Percentiles rank a stretch among this genome's conserved stretches.
These are phyloP conservation scores for Meteorus sp. DNA, from an alignment of 1,140 invertebrate species.

Conservation along the genomic window DNA sequence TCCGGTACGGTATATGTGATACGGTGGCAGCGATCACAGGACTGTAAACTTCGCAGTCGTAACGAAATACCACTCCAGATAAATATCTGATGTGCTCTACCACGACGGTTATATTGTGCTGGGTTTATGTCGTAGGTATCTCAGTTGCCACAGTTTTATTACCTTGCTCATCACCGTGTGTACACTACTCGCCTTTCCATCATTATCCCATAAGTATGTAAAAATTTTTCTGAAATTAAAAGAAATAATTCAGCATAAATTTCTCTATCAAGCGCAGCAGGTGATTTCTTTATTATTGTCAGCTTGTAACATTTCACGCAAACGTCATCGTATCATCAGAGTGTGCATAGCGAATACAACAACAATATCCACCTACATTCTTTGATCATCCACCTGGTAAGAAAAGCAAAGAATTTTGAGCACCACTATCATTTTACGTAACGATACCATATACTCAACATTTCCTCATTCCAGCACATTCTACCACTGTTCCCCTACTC, in stretches of 20 bases:
- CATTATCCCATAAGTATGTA: background rate
- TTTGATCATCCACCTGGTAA: too few relatives aligned
- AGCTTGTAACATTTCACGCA: too few relatives aligned
- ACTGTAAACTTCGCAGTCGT: background rate
- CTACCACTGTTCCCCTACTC: background rate
- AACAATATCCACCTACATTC: too few relatives aligned
- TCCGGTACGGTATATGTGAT: too few relatives aligned
- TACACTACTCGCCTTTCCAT: background rate
- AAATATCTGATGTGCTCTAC: constrained; percentile 18
- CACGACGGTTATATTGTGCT: constrained; percentile 9
- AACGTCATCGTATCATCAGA: too few relatives aligned
- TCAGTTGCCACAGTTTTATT: too few relatives aligned
- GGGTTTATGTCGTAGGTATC: constrained; percentile 7
- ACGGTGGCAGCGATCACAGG: background rate
- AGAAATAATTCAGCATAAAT: too few relatives aligned
- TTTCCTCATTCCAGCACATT: background rate
- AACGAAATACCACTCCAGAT: background rate
- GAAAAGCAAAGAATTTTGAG: background rate
- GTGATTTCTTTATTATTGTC: too few relatives aligned
- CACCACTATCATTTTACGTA: background rate
- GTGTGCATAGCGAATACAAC: too few relatives aligned
- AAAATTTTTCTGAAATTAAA: too few relatives aligned
- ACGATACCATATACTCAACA: background rate
- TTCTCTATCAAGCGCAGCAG: too few relatives aligned
- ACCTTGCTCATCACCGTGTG: background rate